A percentile compares a stretch with the other conserved stretches of the same genome.
These are phyloP conservation scores for Typhlichthys subterraneus DNA, from an alignment of 2,797 vertebrate species.

Conservation along the genomic window DNA sequence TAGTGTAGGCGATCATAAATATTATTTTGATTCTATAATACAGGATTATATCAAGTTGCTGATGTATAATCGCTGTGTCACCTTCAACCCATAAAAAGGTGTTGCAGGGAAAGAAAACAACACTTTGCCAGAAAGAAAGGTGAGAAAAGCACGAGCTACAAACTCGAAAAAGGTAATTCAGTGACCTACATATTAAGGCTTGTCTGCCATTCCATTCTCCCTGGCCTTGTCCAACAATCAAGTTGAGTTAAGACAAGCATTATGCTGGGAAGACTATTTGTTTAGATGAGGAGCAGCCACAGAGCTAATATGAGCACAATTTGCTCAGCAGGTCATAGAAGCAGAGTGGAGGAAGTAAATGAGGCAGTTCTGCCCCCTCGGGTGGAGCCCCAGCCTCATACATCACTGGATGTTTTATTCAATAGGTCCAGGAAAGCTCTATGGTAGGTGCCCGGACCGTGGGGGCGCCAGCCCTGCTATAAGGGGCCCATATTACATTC, in stretches of 20 bases:
- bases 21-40: neutral
- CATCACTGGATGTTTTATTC: conserved; percentile 86
- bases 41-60: conserved; percentile 5
- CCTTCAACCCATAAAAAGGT: conserved; percentile 16
- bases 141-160: conserved; percentile 48
- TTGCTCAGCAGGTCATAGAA: conserved; percentile 82
- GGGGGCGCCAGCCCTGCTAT: conserved; percentile 67
- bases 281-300: conserved; percentile 81
- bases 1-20: conserved; percentile 22
- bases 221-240: conserved; percentile 71
- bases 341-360: conserved; percentile 79
- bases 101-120: conserved; percentile 30
- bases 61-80: neutral
- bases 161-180: conserved; percentile 70
- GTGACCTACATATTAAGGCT: conserved; percentile 79
- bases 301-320: conserved; percentile 83
- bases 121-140: conserved; percentile 47
- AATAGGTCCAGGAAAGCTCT: conserved; percentile 75
- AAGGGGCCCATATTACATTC: conserved; percentile 75
- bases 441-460: conserved; percentile 79
- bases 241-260: conserved; percentile 78
- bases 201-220: conserved; percentile 58
- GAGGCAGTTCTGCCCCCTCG: conserved; percentile 80
- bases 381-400: conserved; percentile 80
- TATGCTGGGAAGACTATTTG: conserved; percentile 79